Percentiles rank a stretch among this genome's conserved stretches.
These are phyloP conservation scores for Aphelinus certus DNA, from an alignment of 1,140 invertebrate species.

Conservation along the genomic window DNA sequence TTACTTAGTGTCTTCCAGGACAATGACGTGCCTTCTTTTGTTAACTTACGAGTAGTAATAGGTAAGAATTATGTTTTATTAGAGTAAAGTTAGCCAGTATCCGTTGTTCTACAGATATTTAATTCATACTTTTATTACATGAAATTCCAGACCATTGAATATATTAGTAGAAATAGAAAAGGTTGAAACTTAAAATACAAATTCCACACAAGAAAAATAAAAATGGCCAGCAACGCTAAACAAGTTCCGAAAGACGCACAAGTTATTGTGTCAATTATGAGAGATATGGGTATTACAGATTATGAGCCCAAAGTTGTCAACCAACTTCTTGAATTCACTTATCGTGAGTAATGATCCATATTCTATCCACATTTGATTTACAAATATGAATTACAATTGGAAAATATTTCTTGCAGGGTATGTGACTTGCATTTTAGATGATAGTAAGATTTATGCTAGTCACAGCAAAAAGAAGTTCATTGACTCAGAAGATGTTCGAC, in stretches of 20 bases:
- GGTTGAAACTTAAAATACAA: not conserved
- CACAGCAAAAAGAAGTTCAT: conserved; percentile 93
- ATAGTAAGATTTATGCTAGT: conserved; percentile 88
- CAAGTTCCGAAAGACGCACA: conserved; percentile 93
- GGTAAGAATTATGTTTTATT: too few species aligned
- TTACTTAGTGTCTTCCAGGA: too few species aligned
- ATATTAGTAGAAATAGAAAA: too few species aligned
- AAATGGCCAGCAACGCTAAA: conserved; percentile 67
- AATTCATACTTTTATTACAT: too few species aligned
- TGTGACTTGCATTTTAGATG: conserved; percentile 90
- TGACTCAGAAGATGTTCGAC: conserved; percentile 89
- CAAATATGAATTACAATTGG: too few species aligned
- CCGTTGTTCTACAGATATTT: too few species aligned
- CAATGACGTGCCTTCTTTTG: too few species aligned
- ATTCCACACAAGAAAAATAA: not conserved
- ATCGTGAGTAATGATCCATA: conserved; percentile 71
- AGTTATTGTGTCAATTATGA: conserved; percentile 93
- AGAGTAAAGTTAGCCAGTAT: too few species aligned
- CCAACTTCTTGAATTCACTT: conserved; percentile 95
- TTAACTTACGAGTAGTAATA: too few species aligned
- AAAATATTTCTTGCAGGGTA: conserved; percentile 71
- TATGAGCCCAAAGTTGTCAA: conserved; percentile 94
- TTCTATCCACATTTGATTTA: too few species aligned
- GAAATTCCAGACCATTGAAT: too few species aligned
- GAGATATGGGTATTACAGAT: conserved; percentile 91